These are phyloP conservation scores for Aphelenchoides bicaudatus DNA, from an alignment of 2,888 invertebrate species.

Conservation along the genomic window DNA sequence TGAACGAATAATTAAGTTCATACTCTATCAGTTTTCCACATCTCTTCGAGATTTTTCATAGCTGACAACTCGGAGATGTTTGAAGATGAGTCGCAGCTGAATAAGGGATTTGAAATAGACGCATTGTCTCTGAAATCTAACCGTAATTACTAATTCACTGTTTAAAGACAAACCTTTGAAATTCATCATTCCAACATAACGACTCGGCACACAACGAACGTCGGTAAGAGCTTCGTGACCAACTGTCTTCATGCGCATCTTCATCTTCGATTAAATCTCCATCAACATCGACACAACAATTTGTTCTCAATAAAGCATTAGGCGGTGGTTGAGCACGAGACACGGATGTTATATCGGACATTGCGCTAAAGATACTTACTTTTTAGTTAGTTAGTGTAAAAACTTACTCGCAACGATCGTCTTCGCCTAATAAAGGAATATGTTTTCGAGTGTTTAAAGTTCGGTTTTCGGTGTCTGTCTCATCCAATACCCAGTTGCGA, in stretches of 20 bases:
- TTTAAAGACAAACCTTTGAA: too few species aligned
- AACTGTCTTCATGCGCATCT: background rate
- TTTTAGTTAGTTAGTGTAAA: background rate
- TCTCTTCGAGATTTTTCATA: slow-evolving; percentile 25
- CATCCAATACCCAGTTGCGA: too few species aligned
- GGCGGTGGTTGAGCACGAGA: slow-evolving; percentile 14
- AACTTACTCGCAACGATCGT: slow-evolving; percentile 7
- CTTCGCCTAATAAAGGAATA: background rate
- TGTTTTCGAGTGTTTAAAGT: too few species aligned
- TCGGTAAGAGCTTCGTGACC: too few species aligned
- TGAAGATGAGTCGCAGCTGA: slow-evolving; percentile 24
- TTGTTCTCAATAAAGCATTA: background rate
- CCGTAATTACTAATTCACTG: too few species aligned
- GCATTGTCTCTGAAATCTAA: slow-evolving; percentile 10
- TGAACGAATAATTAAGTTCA: background rate
- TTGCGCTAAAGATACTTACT: slow-evolving; percentile 6
- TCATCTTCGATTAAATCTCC: slow-evolving; percentile 17
- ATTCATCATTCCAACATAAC: slow-evolving; percentile 32
- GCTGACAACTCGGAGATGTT: slow-evolving; percentile 32
- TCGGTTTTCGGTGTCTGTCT: too few species aligned
- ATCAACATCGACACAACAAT: slow-evolving; percentile 14
- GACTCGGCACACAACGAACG: slow-evolving; percentile 20
- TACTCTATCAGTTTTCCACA: slow-evolving; percentile 26
- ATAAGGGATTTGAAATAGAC: slow-evolving; percentile 10
- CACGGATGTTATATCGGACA: slow-evolving; percentile 21